Evolutionary conservation across 2,113 vertebrate species (phyloP).

Genomic region (Fregata magnificens): DNA sequence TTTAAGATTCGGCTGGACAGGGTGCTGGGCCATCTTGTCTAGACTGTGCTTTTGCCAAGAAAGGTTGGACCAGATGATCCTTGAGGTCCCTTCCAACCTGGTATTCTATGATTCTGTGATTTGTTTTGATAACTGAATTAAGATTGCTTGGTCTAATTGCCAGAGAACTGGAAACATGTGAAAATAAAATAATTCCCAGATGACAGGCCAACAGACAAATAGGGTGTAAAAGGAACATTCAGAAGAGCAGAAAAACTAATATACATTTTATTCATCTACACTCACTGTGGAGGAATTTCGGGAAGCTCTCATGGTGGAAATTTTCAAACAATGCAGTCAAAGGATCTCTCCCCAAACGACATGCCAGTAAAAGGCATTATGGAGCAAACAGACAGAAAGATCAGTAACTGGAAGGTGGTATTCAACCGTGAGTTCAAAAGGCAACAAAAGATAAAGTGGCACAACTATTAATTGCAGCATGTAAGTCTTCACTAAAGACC

Average conservation of each 20-base stretch:
- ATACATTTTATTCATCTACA: not conserved
- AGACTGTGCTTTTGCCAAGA: not conserved
- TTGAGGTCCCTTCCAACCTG: not conserved
- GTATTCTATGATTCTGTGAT: not conserved
- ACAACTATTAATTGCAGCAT: not conserved
- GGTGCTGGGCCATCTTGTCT: not conserved
- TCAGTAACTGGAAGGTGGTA: not conserved
- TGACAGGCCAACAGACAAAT: not conserved
- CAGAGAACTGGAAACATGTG: not conserved
- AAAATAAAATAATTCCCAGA: not conserved
- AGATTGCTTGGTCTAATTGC: not conserved
- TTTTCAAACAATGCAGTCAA: not conserved
- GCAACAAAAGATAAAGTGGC: not conserved
- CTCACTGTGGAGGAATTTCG: not conserved
- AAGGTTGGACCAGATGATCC: not conserved
- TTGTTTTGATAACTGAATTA: not conserved
- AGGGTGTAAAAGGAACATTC: not conserved
- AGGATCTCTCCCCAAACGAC: not conserved
- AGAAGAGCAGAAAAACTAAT: not conserved
- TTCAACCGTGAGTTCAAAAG: not conserved
- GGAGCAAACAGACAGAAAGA: not conserved
- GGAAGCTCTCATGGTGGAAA: not conserved
- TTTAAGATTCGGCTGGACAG: not conserved
- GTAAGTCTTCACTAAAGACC: not conserved
- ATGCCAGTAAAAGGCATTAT: not conserved